Conservation (phyloP, 2,797 vertebrate genomes). For the Diglossa cyanea region DNA sequence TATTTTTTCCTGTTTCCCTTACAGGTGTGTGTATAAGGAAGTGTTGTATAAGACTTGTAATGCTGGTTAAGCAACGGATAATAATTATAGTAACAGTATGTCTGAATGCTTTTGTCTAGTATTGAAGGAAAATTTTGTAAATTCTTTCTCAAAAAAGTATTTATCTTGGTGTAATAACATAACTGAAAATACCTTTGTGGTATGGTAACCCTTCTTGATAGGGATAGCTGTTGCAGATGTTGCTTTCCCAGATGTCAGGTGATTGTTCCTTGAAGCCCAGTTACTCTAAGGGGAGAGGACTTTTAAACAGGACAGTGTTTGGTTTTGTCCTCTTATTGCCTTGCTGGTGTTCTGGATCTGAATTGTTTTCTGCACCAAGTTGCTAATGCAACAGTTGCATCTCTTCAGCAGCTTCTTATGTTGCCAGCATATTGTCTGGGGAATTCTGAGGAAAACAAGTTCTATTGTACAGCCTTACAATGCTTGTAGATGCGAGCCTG, state of each 20-base stretch:
- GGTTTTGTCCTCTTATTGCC: background rate
- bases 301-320: background rate
- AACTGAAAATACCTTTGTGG: background rate
- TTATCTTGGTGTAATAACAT: background rate
- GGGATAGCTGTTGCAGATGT: background rate
- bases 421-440: background rate
- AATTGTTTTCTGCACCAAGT: background rate
- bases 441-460: background rate
- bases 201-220: background rate
- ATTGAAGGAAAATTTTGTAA: background rate
- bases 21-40: constrained; percentile 27
- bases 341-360: background rate
- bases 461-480: background rate
- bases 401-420: background rate
- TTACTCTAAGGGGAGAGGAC: background rate
- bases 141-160: background rate
- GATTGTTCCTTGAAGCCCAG: background rate
- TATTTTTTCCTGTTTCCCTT: constrained; percentile 49
- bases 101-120: background rate
- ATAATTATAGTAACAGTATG: background rate
- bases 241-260: background rate
- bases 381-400: background rate
- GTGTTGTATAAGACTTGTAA: background rate
- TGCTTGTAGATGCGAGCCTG: fast-evolving
- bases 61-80: background rate